A percentile compares a stretch with the other conserved stretches of the same genome.
phyloP scores from a whole-genome alignment of 2,797 vertebrate species.

The Coregonus suidteri region DNA sequence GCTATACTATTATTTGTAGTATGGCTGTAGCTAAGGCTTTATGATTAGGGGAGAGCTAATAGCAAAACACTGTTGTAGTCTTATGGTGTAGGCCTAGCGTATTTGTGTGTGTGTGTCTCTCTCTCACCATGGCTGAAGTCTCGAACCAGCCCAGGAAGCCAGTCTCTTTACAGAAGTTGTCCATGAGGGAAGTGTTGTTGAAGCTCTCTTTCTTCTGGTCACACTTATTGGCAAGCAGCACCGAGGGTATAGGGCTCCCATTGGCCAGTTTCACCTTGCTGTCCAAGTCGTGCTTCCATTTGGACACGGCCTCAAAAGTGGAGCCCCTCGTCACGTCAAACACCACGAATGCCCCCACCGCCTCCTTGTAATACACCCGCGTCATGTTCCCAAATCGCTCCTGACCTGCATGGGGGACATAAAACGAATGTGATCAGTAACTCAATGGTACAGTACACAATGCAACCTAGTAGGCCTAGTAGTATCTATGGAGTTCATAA shows the following conservation, averaged over 20 bases:
- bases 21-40: neutral
- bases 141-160: constrained; percentile 97
- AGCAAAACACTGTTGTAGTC: neutral
- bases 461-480: neutral
- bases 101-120: neutral
- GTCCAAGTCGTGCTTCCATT: constrained; percentile 98
- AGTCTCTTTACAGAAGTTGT: constrained; percentile 95
- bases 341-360: constrained; percentile 94
- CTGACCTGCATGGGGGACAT: constrained; percentile 80
- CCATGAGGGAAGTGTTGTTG: constrained; percentile 83
- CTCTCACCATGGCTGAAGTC: constrained; percentile 95
- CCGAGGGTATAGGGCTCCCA: constrained; percentile 89
- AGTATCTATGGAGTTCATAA: neutral
- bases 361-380: constrained; percentile 97
- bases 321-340: constrained; percentile 93
- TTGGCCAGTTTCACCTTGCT: constrained; percentile 94
- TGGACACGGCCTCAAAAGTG: constrained; percentile 94
- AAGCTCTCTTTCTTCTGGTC: constrained; percentile 89
- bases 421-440: neutral
- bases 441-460: neutral
- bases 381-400: constrained; percentile 99
- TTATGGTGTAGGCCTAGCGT: neutral
- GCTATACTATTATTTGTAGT: neutral
- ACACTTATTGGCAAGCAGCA: constrained; percentile 97
- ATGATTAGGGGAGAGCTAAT: neutral